These are phyloP conservation scores for Agrochola litura DNA, from an alignment of 2,888 invertebrate species.

Conservation along the genomic window DNA sequence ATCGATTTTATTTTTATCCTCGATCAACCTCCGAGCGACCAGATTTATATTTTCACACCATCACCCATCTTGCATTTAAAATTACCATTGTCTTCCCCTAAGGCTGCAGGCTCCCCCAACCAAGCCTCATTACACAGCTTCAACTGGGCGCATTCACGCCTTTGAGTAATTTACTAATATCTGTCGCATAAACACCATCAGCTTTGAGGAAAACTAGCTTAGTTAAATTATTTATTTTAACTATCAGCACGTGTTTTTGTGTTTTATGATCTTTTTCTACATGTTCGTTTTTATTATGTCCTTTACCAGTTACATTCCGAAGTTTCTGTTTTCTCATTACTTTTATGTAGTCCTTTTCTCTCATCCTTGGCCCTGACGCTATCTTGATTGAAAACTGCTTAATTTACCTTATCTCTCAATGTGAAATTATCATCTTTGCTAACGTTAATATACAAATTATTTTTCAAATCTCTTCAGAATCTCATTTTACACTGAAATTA, in stretches of 20 bases:
- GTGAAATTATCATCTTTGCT: neutral
- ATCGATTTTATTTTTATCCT: conserved; percentile 3
- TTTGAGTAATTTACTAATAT: conserved; percentile 60
- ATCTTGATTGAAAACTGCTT: neutral
- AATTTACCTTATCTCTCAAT: neutral
- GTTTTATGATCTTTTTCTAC: neutral
- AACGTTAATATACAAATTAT: conserved; percentile 16
- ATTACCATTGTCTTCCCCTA: conserved; percentile 55
- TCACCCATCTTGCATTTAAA: conserved; percentile 36
- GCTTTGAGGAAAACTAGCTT: conserved; percentile 24
- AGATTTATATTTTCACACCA: conserved; percentile 53
- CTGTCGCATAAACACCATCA: conserved; percentile 42
- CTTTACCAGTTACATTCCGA: too few relatives aligned
- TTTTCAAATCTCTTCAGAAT: conserved; percentile 13
- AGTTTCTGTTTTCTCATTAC: neutral
- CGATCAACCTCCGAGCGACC: neutral
- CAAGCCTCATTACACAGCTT: conserved; percentile 59
- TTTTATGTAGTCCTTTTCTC: neutral
- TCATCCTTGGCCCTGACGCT: neutral
- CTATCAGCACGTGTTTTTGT: neutral
- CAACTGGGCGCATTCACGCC: conserved; percentile 56
- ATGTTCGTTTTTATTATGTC: neutral
- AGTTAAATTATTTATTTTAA: neutral
- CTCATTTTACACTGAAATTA: conserved; percentile 24
- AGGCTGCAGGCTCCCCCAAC: conserved; percentile 43